phyloP scores from a whole-genome alignment of 1,140 invertebrate species.

The Triops longicaudatus region DNA sequence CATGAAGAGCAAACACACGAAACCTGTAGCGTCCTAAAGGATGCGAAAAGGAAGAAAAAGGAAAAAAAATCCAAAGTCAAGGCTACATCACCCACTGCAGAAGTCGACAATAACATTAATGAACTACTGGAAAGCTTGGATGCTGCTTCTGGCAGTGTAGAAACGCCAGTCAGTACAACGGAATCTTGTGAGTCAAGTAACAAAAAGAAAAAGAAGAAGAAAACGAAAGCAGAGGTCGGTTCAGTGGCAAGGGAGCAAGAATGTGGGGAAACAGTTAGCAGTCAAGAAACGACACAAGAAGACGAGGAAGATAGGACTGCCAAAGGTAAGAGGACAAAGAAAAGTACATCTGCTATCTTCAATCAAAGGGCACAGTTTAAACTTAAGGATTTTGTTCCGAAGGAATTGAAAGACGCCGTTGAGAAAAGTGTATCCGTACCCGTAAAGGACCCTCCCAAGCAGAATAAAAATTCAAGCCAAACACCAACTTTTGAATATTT shows the following conservation, averaged over 20 bases:
- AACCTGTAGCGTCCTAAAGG: neutral
- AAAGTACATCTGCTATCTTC: neutral
- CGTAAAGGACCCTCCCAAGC: neutral
- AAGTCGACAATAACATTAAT: neutral
- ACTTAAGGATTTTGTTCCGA: slow-evolving; percentile 1
- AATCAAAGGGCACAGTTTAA: neutral
- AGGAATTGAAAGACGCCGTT: neutral
- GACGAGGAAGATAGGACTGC: neutral
- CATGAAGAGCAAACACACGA: neutral
- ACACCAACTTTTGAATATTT: neutral
- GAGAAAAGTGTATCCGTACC: neutral
- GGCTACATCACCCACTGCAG: neutral
- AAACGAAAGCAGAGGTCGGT: neutral
- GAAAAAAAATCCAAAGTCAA: slow-evolving; percentile 21
- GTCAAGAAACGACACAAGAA: too few relatives aligned
- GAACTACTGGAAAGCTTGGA: neutral
- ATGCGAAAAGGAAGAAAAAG: slow-evolving; percentile 24
- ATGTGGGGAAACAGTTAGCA: neutral
- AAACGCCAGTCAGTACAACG: neutral
- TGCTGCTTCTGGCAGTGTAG: neutral
- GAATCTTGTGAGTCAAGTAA: neutral
- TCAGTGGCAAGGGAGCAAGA: neutral
- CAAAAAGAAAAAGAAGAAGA: slow-evolving; percentile 25
- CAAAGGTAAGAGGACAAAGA: slow-evolving; percentile 2
- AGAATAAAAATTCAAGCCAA: neutral